Conservation (phyloP, 2,113 vertebrate genomes). For the Perca schrenkii region DNA sequence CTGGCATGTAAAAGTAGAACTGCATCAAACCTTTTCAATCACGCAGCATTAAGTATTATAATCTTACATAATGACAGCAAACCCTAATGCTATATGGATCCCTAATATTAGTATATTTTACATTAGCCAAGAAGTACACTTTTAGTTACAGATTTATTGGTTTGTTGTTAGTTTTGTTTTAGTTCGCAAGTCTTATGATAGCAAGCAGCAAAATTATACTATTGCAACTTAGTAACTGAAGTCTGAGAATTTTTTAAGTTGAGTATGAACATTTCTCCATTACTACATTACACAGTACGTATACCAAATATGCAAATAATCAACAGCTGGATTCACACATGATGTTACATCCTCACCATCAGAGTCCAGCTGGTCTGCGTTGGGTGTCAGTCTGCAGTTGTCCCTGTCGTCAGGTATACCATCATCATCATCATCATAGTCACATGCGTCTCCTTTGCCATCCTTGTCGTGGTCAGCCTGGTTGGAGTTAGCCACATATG, state of each 20-base stretch:
- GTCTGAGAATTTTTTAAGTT: no score
- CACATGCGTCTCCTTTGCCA: constrained; percentile 95
- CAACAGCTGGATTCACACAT: neutral
- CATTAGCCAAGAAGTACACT: no score
- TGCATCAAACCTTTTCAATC: neutral
- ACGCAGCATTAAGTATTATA: neutral
- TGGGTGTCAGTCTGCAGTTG: constrained; percentile 95
- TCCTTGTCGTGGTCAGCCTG: constrained; percentile 97
- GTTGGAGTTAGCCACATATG: constrained; percentile 94
- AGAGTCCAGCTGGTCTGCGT: constrained; percentile 90
- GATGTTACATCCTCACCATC: constrained; percentile 86
- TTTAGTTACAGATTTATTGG: no score
- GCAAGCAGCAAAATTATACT: neutral
- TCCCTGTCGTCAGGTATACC: constrained; percentile 95
- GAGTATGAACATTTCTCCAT: neutral
- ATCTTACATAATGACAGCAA: neutral
- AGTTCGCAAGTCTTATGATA: neutral
- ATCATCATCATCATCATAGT: constrained; percentile 95
- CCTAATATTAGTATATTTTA: no score
- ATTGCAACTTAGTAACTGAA: no score
- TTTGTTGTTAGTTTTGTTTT: neutral
- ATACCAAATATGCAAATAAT: neutral
- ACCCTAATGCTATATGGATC: no score
- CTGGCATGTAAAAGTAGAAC: neutral
- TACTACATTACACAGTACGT: neutral